Percentiles rank a stretch among this genome's conserved stretches.
Conservation (phyloP, 2,113 vertebrate genomes). For the Gadus macrocephalus region DNA sequence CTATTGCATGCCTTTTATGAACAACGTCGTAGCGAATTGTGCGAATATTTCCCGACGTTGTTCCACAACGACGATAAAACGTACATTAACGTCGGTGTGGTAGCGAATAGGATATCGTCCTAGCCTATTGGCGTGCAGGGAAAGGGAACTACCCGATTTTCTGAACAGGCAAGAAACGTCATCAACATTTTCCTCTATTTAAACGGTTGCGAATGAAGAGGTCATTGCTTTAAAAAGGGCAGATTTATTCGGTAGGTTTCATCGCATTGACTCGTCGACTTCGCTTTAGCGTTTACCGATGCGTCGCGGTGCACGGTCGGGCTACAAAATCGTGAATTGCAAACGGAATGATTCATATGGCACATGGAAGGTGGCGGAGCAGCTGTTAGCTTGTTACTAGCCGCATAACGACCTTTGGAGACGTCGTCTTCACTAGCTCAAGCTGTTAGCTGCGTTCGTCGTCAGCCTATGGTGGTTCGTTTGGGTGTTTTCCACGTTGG, state of each 20-base stretch:
- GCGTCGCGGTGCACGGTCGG: constrained; percentile 16
- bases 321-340: constrained; percentile 36
- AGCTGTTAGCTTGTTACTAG: constrained; percentile 71
- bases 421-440: constrained; percentile 50
- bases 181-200: constrained; percentile 80
- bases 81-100: constrained; percentile 25
- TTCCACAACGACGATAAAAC: constrained; percentile 30
- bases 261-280: constrained; percentile 7
- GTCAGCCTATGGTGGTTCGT: constrained; percentile 16
- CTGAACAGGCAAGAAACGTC: constrained; percentile 75
- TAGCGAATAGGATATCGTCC: constrained; percentile 41
- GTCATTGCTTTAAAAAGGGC: constrained; percentile 56
- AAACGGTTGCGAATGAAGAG: constrained; percentile 79
- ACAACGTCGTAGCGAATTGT: constrained; percentile 11
- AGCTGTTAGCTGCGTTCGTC: constrained; percentile 38
- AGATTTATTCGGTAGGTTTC: constrained; percentile 66
- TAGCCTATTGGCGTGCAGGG: constrained; percentile 60
- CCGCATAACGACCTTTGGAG: constrained; percentile 65
- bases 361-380: constrained; percentile 62
- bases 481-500: constrained; percentile 52
- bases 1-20: not conserved
- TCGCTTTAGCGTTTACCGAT: constrained; percentile 7
- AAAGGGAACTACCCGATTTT: constrained; percentile 66
- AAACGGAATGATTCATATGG: constrained; percentile 52
- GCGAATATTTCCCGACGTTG: constrained; percentile 33